Evolutionary conservation across 2,797 vertebrate genomes (phyloP).

Genomic region (Botia kubotai): DNA sequence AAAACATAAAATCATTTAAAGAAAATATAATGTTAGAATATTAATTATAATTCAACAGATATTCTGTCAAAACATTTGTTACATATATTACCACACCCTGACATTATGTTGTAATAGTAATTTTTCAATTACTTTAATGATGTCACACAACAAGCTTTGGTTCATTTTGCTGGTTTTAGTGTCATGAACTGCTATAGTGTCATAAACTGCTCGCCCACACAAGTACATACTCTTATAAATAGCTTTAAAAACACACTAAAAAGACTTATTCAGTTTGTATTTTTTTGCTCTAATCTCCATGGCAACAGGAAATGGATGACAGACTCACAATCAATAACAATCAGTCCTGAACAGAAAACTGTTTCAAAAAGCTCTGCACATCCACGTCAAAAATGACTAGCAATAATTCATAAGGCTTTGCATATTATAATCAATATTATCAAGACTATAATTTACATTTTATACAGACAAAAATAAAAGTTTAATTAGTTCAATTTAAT

Average conservation of each 20-base stretch:
- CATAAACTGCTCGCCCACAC: not conserved
- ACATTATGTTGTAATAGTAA: no score
- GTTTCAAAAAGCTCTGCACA: not conserved
- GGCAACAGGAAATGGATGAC: constrained; percentile 73
- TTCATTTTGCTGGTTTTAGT: no score
- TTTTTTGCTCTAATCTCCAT: constrained; percentile 73
- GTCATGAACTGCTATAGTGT: not conserved
- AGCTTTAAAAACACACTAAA: constrained; percentile 67
- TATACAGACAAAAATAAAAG: not conserved
- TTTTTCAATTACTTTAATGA: no score
- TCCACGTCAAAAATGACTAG: not conserved
- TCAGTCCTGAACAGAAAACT: not conserved
- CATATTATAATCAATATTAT: not conserved
- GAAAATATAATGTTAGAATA: no score
- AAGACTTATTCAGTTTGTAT: constrained; percentile 71
- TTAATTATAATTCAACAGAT: no score
- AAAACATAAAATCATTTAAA: no score
- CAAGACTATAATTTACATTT: not conserved
- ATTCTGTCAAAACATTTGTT: no score
- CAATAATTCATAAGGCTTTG: not conserved
- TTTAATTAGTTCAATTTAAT: not conserved
- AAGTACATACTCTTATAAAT: constrained; percentile 62
- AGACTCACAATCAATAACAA: constrained; percentile 38
- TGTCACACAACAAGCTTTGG: no score
- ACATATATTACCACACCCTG: no score